Evolutionary conservation across 2,888 invertebrate genomes (phyloP), one percentile per base, ranked within the genome.

Genomic region (Tetramorium bicarinatum): DNA sequence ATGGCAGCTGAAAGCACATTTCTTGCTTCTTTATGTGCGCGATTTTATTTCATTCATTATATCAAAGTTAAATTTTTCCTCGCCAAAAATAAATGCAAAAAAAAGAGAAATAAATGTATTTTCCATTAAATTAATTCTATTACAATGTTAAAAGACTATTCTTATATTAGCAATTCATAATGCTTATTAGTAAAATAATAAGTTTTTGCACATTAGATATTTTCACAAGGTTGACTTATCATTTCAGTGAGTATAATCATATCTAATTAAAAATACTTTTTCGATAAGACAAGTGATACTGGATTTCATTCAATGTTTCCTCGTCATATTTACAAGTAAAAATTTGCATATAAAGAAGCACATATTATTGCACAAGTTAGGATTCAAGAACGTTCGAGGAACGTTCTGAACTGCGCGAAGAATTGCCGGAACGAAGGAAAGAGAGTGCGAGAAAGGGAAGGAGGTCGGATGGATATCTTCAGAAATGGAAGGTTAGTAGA

Each of bases 391-490:
- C n/a, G 52, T 13, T 38, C 52, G n/a, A 67, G 18, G 54, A 59
- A 34, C 9, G 34, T 7, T 49, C n/a, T 38, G 38, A 59, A 56
- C 18, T 61, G 66, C 38, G 64, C 38, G 34, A 25, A 49, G 72
- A 61, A 66, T 56, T 34, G 44, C 25, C 38, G 66, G 66, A 54
- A 54, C 44, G 25, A 52, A 67, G 79, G 67, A 84, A 77, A 85
- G 81, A 69, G 84, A 77, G 75, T 47, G 79, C 54, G 74, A 80
- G 85, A 79, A 81, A 62, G 69, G 76, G 77, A 80, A 69, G 49
- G 79, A 85, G 85, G 82, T 66, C 80, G 88, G 83, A 87, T 82
- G 82, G 66, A 80, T 64, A 79, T 71, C 82, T 79, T 76, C 52
- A 72, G 59, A 56, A 87, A 75, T 44, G 15, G 69, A 34, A 82